Base-by-base conservation (phyloP, 1,140 invertebrate genomes). In the Drosophila pruinosa region DNA sequence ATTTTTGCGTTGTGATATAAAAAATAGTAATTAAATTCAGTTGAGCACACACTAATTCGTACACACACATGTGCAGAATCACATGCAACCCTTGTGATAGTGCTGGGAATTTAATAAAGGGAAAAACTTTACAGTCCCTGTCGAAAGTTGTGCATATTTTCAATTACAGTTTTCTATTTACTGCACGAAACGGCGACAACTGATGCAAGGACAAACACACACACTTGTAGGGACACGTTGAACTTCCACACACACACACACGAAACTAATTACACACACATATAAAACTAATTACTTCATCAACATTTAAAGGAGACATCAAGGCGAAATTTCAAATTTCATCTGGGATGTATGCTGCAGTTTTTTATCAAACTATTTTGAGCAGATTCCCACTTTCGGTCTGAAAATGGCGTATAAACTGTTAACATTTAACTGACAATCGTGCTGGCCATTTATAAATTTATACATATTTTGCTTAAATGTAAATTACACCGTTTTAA, bases 231-330 rank as follows among this genome's bases (percentile, higher is more conserved):
- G n/a, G n/a, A 53, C 36, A 38, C 43, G n/a, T n/a, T n/a, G n/a
- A n/a, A 43, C 43, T 57, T 24, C 67, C 24, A 34, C 24, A 24
- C 31, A 62, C 21, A 53, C 24, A 36, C 15, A 45, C 45, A 8
- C 34, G n/a, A n/a, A n/a, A n/a, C n/a, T n/a, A 56, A 15, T 21
- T 26, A 14, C 43, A 17, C 8, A 17, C 17, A 52, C 81, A 86
- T 80, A 86, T 80, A 67, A 74, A 75, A 86, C 78, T 86, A 86
- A 86, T 86, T 86, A 88, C 82, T 88, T 81, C 70, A 88, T 86
- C 82, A 86, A 86, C 77, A 86, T 86, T 86, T 17, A 50, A 50
- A 81, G 77, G 67, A 67, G 54, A 22, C 67, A 54, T 39, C 58
- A 45, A 53, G 52, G 45, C 17, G 57, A 57, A 75, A 68, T 65